A percentile compares a stretch with the other conserved stretches of the same genome.
phyloP scores from a whole-genome alignment of 2,888 invertebrate genomes.

The Drosophila flavopinicola region DNA sequence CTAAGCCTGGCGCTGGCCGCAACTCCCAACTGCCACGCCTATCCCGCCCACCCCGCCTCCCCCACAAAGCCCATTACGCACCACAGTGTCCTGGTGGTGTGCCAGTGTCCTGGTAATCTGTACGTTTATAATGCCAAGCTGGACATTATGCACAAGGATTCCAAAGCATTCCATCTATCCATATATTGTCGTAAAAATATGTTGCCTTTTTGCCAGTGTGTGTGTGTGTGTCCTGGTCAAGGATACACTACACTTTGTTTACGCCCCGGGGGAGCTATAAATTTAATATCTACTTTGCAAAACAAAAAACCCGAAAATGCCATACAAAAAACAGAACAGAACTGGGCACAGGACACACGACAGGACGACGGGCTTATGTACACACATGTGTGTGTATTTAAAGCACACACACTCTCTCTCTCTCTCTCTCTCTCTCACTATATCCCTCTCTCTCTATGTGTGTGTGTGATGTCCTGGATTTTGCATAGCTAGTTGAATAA shows the following conservation, averaged over 20 bases:
- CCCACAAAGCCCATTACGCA: conserved; percentile 52
- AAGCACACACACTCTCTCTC: conserved; percentile 5
- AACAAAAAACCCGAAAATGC: conserved; percentile 69
- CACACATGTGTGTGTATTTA: conserved; percentile 18
- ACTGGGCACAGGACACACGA: conserved; percentile 6
- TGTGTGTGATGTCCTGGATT: conserved; percentile 12
- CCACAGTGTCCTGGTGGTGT: conserved; percentile 46
- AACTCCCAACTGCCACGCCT: conserved; percentile 7
- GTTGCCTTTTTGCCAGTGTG: conserved; percentile 51
- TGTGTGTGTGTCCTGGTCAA: conserved; percentile 25
- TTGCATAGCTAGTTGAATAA: conserved; percentile 18
- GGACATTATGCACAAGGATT: conserved; percentile 72
- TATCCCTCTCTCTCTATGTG: background rate
- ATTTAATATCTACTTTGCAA: conserved; percentile 83
- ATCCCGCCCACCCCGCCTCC: too few species aligned
- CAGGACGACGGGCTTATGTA: conserved; percentile 1
- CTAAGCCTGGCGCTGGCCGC: conserved; percentile 30
- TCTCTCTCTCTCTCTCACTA: too few species aligned
- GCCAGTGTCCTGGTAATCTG: conserved; percentile 72
- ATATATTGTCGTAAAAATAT: conserved; percentile 79
- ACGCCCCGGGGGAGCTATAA: conserved; percentile 84
- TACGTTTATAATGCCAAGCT: conserved; percentile 76
- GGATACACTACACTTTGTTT: conserved; percentile 70
- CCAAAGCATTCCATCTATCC: conserved; percentile 54
- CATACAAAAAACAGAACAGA: conserved; percentile 39